Conservation (phyloP, 2,888 invertebrate genomes). For the Microctonus hyperodae region DNA sequence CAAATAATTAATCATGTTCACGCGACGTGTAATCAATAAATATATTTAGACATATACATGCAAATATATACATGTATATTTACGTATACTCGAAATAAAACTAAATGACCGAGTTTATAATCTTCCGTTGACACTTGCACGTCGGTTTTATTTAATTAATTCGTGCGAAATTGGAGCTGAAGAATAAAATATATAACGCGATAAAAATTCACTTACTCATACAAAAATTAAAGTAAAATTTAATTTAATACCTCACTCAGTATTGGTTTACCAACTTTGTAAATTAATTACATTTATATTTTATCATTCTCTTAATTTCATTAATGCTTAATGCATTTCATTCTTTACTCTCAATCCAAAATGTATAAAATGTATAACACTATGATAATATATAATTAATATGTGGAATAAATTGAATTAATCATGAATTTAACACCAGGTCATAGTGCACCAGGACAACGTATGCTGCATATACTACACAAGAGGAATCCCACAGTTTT, state of each 20-base stretch:
- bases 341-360: no score
- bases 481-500: constrained; percentile 20
- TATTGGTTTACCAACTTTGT: neutral
- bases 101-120: neutral
- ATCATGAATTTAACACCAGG: constrained; percentile 24
- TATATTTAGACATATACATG: no score
- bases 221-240: neutral
- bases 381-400: no score
- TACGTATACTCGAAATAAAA: neutral
- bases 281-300: neutral
- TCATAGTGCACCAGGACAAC: constrained; percentile 29
- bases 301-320: neutral
- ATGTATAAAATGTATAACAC: no score
- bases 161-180: neutral
- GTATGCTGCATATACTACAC: constrained; percentile 1
- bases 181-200: neutral
- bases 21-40: no score
- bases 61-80: neutral
- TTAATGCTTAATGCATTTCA: neutral
- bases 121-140: neutral
- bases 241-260: neutral
- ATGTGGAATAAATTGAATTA: constrained; percentile 25
- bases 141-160: neutral
- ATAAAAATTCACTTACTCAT: neutral
- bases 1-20: neutral